phyloP scores from a whole-genome alignment of 30 jellyfish, hydroid and myxozoan genomes.

The Aurelia aurita complex sp. Pacific region DNA sequence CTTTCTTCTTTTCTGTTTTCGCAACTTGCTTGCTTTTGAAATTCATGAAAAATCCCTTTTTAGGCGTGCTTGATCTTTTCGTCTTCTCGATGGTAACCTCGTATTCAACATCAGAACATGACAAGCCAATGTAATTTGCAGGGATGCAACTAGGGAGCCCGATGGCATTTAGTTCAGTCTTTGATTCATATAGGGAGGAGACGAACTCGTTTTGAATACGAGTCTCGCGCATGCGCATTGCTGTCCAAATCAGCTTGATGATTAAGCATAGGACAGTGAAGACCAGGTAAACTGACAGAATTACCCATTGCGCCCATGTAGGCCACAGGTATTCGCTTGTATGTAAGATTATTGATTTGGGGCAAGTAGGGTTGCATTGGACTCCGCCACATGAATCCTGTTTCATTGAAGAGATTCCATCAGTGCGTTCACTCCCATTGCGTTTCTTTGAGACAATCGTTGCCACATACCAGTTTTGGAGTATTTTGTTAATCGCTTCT shows the following conservation, averaged over 20 bases:
- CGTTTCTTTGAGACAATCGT: constrained; percentile 3
- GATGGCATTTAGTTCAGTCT: constrained; percentile 33
- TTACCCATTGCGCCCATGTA: constrained; percentile 50
- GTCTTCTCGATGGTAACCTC: constrained; percentile 28
- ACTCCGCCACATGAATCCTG: constrained; percentile 64
- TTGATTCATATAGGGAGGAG: constrained; percentile 31
- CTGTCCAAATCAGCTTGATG: constrained; percentile 58
- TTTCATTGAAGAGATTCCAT: not conserved
- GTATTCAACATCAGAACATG: constrained; percentile 61
- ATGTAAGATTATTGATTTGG: constrained; percentile 29
- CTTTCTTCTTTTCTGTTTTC: not conserved
- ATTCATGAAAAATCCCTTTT: constrained; percentile 8
- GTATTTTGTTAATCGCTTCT: constrained; percentile 25
- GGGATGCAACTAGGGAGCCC: constrained; percentile 76
- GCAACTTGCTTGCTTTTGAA: not conserved
- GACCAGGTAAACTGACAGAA: constrained; percentile 2
- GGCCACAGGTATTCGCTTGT: constrained; percentile 49
- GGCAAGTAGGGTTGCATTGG: constrained; percentile 96
- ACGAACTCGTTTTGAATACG: constrained; percentile 55
- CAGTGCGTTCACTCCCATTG: constrained; percentile 33
- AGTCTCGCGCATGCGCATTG: constrained; percentile 28
- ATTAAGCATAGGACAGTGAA: constrained; percentile 25
- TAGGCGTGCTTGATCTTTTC: not conserved
- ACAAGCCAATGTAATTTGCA: constrained; percentile 68
- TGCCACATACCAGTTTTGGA: constrained; percentile 48